Conservation (phyloP, 2,113 vertebrate species). For the Hemiprocne comata region DNA sequence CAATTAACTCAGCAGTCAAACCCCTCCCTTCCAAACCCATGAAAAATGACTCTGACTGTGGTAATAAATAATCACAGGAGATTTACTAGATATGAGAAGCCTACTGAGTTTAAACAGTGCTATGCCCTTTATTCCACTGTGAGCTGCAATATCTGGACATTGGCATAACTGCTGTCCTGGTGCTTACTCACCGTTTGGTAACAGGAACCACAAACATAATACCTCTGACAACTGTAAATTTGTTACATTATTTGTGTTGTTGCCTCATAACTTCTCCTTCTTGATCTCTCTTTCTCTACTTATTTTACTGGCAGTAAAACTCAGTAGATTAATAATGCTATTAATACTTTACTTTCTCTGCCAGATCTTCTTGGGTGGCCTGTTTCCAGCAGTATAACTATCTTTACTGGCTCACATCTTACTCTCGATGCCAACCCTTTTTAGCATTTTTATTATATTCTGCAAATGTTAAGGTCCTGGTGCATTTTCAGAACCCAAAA, state of each 20-base stretch:
- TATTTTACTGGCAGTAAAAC: conserved; percentile 42
- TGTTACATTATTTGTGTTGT: not conserved
- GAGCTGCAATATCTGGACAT: not conserved
- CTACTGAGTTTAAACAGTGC: not conserved
- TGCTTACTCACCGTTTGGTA: not conserved
- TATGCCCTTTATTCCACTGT: not conserved
- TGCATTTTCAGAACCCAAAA: not conserved
- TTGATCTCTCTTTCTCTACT: conserved; percentile 21
- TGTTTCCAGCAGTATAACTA: not conserved
- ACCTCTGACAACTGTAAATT: not conserved
- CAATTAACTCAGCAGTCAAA: not conserved
- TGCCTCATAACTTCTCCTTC: conserved; percentile 17
- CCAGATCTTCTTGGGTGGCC: conserved; percentile 57
- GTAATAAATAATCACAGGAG: not conserved
- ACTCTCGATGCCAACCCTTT: not conserved
- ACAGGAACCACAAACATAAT: not conserved
- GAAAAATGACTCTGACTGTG: not conserved
- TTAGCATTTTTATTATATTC: not conserved
- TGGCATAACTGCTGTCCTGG: not conserved
- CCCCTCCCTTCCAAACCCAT: not conserved
- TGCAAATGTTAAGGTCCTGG: not conserved
- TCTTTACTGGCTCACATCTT: not conserved
- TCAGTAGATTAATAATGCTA: conserved; percentile 35
- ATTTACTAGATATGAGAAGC: not conserved
- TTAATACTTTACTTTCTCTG: conserved; percentile 22